Percentiles rank a stretch among this genome's conserved stretches.
Evolutionary conservation across 2,797 vertebrate species (phyloP).

Genomic region (Antrozous pallidus): DNA sequence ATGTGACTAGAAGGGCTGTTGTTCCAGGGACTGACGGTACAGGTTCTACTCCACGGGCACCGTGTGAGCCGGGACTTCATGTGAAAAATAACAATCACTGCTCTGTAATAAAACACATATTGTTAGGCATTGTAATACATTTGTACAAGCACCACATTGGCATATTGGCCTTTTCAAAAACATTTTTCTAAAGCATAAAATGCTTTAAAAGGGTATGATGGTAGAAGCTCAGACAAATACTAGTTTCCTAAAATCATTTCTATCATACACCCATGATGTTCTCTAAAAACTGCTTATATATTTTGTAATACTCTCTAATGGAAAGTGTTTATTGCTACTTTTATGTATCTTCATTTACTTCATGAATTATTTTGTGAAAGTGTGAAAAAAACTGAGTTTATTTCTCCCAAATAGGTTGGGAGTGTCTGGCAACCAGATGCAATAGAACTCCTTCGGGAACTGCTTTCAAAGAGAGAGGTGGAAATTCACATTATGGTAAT

Average conservation of each 20-base stretch:
- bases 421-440: conserved; percentile 90
- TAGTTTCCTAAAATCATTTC: conserved; percentile 25
- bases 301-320: background rate
- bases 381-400: conserved; percentile 26
- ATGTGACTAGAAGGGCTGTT: background rate
- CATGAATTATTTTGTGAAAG: conserved; percentile 16
- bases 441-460: conserved; percentile 87
- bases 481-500: conserved; percentile 86
- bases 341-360: conserved; percentile 16
- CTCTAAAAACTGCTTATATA: background rate
- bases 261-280: background rate
- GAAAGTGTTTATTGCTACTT: background rate
- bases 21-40: background rate
- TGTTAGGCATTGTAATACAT: background rate
- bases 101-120: background rate
- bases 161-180: background rate
- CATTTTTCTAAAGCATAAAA: conserved; percentile 50
- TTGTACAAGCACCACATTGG: background rate
- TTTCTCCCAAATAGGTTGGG: conserved; percentile 84
- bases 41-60: background rate
- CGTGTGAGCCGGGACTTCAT: background rate
- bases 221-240: background rate
- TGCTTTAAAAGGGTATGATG: background rate
- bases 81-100: background rate
- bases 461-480: conserved; percentile 86